Base-by-base conservation (phyloP, 1,140 invertebrate species). In the Pseudomyrmex pallidus region DNA sequence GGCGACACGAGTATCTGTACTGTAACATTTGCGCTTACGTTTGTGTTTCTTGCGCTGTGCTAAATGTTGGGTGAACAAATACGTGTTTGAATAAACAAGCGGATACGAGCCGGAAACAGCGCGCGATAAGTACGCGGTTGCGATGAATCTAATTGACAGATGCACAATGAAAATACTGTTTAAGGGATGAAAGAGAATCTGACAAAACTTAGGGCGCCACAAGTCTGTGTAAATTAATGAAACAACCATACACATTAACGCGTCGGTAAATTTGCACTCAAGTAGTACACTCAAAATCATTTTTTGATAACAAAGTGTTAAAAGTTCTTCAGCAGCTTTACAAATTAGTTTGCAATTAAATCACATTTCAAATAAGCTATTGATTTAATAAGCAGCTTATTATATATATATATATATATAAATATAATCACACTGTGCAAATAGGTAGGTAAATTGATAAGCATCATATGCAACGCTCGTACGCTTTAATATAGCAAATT, bases 141-240 rank as follows among this genome's bases (percentile, higher is more conserved):
- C 8, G 22, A 59, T 17, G 22, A 50, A 52, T 12, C 70, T 72
- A 59, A 59, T 70, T 70, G 20, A 78, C 17, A 10, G 20, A 22
- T n/a, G 44, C 20, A 44, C 17, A 46, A 68, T 68, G 20, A 8
- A 25, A n/a, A 5, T 13, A 25, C 22, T 59, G 52, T 59, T 70
- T 48, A 68, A 59, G 0, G 12, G 44, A 68, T 68, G 4, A 78
- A 59, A 57, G 76, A 4, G 10, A 15, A 3, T 22, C 13, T 22
- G 15, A 44, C 22, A 5, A 9, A 17, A 7, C 46, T 7, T 35
- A 35, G 0, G 0, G 35, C 35, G 5, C 17, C 17, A 15, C 12
- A 8, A 61, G 48, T 35, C 25, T 7, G 44, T n/a, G 1, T 48
- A 35, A 78, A 57, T 78, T 78, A 72, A 50, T 72, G 48, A 61